Conservation (phyloP, 2,888 invertebrate species). For the Portevinia maculata region DNA sequence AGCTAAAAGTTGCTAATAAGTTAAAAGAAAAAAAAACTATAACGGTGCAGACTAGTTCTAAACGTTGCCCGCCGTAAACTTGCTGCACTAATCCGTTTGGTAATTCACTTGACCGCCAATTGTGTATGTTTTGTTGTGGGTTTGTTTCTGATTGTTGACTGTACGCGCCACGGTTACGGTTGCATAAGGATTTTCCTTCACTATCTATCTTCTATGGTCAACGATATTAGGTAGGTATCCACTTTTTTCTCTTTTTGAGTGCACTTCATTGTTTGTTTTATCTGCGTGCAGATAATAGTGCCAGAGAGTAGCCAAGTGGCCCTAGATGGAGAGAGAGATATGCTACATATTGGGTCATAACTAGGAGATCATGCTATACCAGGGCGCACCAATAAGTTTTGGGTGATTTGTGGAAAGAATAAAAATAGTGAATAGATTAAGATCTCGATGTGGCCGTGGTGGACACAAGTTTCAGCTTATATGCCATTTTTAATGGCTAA, state of each 20-base stretch:
- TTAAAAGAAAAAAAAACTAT: conserved; percentile 48
- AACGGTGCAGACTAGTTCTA: conserved; percentile 9
- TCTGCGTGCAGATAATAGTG: conserved; percentile 64
- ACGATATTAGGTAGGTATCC: conserved; percentile 26
- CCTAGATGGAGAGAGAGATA: conserved; percentile 62
- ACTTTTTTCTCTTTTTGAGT: conserved; percentile 34
- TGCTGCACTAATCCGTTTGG: conserved; percentile 7
- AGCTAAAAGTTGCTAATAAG: conserved; percentile 43
- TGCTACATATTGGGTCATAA: conserved; percentile 43
- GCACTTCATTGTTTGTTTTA: conserved; percentile 70
- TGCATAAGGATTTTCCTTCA: conserved; percentile 32
- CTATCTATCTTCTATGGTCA: conserved; percentile 39
- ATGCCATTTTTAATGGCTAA: conserved; percentile 57
- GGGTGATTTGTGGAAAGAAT: conserved; percentile 57
- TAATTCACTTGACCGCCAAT: conserved; percentile 66
- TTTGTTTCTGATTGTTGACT: conserved; percentile 16
- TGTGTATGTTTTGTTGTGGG: background rate
- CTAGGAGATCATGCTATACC: conserved; percentile 35
- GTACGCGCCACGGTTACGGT: conserved; percentile 30
- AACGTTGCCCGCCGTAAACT: background rate
- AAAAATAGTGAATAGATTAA: conserved; percentile 54
- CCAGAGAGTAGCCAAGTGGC: conserved; percentile 35
- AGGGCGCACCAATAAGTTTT: conserved; percentile 61
- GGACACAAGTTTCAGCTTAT: conserved; percentile 10
- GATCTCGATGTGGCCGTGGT: conserved; percentile 41